phyloP scores from a whole-genome alignment of 2,797 vertebrate species.

The Falco naumanni region DNA sequence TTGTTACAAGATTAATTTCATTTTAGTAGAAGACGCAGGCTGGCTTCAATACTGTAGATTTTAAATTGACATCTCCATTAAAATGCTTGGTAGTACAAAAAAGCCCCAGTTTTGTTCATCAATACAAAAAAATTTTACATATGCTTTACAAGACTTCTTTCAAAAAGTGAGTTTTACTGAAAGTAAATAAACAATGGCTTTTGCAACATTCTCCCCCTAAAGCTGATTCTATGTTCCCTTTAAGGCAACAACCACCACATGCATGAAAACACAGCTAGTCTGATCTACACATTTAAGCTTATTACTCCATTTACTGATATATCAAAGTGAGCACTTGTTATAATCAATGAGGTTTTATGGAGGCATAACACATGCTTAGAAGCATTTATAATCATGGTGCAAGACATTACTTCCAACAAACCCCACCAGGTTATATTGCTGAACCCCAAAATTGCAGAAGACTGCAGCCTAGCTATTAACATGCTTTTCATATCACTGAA shows the following conservation, averaged over 20 bases:
- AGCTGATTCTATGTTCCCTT: not conserved
- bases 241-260: fast-evolving
- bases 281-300: not conserved
- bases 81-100: not conserved
- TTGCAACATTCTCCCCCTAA: not conserved
- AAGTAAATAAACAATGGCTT: not conserved
- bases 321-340: not conserved
- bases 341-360: not conserved
- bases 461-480: not conserved
- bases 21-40: not conserved
- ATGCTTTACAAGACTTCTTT: not conserved
- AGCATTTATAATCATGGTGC: not conserved
- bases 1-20: not conserved
- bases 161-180: not conserved
- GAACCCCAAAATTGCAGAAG: not conserved
- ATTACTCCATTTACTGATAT: not conserved
- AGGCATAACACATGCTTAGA: not conserved
- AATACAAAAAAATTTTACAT: fast-evolving
- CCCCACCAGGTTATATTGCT: not conserved
- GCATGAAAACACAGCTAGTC: not conserved
- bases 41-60: not conserved
- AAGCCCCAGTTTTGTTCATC: not conserved
- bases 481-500: constrained; percentile 20
- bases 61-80: not conserved
- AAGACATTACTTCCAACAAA: not conserved